Percentiles rank a stretch among this genome's conserved stretches.
Evolutionary conservation across 2,888 invertebrate genomes (phyloP).

Genomic region (Synanthedon tipuliformis): DNA sequence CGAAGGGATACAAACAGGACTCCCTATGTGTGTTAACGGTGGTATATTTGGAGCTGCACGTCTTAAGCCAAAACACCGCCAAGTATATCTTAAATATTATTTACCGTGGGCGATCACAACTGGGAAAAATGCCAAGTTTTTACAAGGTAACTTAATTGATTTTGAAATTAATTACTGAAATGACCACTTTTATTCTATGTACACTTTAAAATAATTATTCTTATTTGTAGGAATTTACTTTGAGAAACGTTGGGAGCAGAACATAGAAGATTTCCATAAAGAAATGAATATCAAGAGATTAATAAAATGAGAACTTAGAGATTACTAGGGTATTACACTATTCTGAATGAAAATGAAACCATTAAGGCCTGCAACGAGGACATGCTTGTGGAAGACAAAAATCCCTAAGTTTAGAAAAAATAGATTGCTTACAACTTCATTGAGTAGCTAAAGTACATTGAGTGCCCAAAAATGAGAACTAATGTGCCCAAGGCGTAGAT

Average conservation of each 20-base stretch:
- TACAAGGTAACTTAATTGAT: slow-evolving; percentile 71
- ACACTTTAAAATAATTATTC: not conserved
- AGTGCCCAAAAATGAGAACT: too few species aligned
- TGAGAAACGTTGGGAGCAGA: slow-evolving; percentile 94
- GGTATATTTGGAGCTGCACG: slow-evolving; percentile 92
- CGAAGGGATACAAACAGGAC: slow-evolving; percentile 92
- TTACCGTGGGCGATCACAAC: slow-evolving; percentile 89
- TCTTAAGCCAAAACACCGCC: slow-evolving; percentile 85
- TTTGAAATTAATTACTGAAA: not conserved
- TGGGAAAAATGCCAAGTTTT: slow-evolving; percentile 79
- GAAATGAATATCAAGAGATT: slow-evolving; percentile 82
- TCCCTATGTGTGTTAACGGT: slow-evolving; percentile 96
- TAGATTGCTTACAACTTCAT: too few species aligned
- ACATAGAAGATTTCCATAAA: slow-evolving; percentile 80
- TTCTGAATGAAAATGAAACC: too few species aligned
- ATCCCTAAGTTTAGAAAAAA: too few species aligned
- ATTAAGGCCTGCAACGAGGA: too few species aligned
- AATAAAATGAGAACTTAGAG: slow-evolving; percentile 19
- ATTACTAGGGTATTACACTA: too few species aligned
- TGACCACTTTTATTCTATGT: not conserved
- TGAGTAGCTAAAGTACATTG: too few species aligned
- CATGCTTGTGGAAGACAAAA: too few species aligned
- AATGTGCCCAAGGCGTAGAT: too few species aligned
- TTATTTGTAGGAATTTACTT: slow-evolving; percentile 76
- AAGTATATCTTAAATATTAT: slow-evolving; percentile 80